A percentile compares a stretch with the other conserved stretches of the same genome.
Conservation (phyloP, 2,113 vertebrate genomes). For the Mesocricetus auratus region DNA sequence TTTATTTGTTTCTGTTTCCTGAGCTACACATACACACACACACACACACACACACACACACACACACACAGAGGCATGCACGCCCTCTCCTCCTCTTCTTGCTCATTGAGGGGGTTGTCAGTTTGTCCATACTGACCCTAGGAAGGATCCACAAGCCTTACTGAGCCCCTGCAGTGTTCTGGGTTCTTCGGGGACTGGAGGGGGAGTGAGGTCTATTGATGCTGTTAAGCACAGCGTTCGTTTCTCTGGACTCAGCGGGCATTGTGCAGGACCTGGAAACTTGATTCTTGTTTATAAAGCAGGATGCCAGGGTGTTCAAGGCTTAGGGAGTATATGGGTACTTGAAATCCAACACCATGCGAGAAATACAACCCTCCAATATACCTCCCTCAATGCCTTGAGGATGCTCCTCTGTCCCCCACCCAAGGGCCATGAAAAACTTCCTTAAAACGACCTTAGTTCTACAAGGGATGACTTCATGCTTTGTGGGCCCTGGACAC, state of each 20-base stretch:
- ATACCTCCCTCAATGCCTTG: neutral
- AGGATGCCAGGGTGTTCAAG: neutral
- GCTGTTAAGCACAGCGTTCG: neutral
- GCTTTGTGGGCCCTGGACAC: neutral
- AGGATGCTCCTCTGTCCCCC: neutral
- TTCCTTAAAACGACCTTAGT: slow-evolving; percentile 1
- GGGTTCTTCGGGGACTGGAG: neutral
- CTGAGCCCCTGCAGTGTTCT: neutral
- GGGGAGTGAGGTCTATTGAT: accelerated
- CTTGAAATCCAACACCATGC: neutral
- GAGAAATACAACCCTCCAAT: neutral
- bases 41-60: slow-evolving; percentile 11
- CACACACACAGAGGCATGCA: too few species aligned
- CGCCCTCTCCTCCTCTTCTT: too few species aligned
- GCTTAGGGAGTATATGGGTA: neutral
- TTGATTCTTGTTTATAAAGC: neutral
- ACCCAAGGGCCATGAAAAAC: neutral
- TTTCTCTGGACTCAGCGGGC: neutral
- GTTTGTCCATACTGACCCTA: neutral
- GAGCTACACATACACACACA: neutral
- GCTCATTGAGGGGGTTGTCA: neutral
- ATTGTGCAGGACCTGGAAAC: neutral
- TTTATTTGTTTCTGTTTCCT: slow-evolving; percentile 89
- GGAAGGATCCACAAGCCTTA: neutral
- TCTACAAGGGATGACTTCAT: neutral